phyloP scores from a whole-genome alignment of 2,797 vertebrate genomes.

The Denticeps clupeoides region DNA sequence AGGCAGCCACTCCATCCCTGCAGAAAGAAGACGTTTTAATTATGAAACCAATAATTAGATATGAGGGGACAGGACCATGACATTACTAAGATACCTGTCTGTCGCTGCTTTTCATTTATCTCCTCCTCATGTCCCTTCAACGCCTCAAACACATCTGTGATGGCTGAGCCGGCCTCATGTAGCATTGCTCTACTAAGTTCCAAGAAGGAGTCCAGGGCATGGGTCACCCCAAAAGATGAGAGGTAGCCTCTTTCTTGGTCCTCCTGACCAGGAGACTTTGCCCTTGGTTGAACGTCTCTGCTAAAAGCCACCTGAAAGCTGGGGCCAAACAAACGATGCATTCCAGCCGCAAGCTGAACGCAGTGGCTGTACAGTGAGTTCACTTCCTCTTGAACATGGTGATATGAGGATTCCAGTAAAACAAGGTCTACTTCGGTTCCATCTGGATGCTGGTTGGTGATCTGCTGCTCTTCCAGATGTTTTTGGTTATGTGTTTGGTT shows the following conservation, averaged over 20 bases:
- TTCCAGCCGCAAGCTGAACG: slow-evolving; percentile 48
- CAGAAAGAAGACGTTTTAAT: too few species aligned
- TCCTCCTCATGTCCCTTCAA: slow-evolving; percentile 36
- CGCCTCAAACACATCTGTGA: slow-evolving; percentile 46
- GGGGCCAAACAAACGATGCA: slow-evolving; percentile 58
- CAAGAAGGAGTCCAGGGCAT: slow-evolving; percentile 50
- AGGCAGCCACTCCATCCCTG: too few species aligned
- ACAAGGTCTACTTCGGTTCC: too few species aligned
- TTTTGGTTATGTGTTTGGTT: background rate
- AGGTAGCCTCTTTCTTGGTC: slow-evolving; percentile 34
- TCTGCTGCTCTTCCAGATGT: slow-evolving; percentile 31
- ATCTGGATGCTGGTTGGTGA: slow-evolving; percentile 37
- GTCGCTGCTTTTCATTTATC: background rate
- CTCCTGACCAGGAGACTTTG: slow-evolving; percentile 31
- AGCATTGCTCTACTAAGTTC: slow-evolving; percentile 60
- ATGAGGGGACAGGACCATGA: too few species aligned
- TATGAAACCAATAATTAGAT: too few species aligned
- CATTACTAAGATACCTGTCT: too few species aligned
- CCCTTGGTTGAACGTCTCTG: slow-evolving; percentile 40
- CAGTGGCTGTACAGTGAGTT: slow-evolving; percentile 57
- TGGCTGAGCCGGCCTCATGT: slow-evolving; percentile 50
- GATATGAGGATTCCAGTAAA: slow-evolving; percentile 57
- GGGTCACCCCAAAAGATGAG: slow-evolving; percentile 41
- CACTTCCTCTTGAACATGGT: slow-evolving; percentile 44
- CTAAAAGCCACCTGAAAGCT: slow-evolving; percentile 56